Percentiles rank a stretch among this genome's conserved stretches.
These are phyloP conservation scores for Chiloscyllium punctatum DNA, from an alignment of 2,797 vertebrate species.

Conservation along the genomic window DNA sequence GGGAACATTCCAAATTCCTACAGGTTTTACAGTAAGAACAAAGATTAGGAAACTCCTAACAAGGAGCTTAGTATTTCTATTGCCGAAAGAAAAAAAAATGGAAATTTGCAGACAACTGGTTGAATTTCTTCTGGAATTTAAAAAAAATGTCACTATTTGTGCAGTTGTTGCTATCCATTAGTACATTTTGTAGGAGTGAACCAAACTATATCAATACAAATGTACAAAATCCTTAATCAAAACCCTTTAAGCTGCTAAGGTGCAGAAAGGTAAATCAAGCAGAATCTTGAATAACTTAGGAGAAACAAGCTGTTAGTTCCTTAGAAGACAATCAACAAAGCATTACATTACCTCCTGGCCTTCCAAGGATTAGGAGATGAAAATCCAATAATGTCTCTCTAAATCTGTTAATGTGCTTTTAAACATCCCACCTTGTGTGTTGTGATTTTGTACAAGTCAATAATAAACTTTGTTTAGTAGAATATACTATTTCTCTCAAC, in stretches of 20 bases:
- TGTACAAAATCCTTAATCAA: neutral
- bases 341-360: neutral
- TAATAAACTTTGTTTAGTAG: neutral
- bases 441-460: neutral
- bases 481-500: neutral
- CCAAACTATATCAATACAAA: neutral
- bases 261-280: neutral
- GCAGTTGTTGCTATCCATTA: neutral
- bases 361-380: neutral
- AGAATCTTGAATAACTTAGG: neutral
- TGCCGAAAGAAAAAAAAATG: neutral
- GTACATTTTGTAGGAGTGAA: neutral
- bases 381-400: neutral
- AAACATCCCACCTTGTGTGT: neutral
- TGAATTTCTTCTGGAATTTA: neutral
- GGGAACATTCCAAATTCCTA: neutral
- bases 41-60: neutral
- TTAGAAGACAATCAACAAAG: neutral
- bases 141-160: neutral
- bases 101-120: neutral
- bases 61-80: neutral
- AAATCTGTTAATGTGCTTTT: neutral
- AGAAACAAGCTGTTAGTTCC: no score
- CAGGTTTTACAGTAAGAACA: neutral
- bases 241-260: neutral